Percentiles rank a stretch among this genome's conserved stretches.
Evolutionary conservation across 1,140 invertebrate genomes (phyloP).

Genomic region (Ceratitis capitata): DNA sequence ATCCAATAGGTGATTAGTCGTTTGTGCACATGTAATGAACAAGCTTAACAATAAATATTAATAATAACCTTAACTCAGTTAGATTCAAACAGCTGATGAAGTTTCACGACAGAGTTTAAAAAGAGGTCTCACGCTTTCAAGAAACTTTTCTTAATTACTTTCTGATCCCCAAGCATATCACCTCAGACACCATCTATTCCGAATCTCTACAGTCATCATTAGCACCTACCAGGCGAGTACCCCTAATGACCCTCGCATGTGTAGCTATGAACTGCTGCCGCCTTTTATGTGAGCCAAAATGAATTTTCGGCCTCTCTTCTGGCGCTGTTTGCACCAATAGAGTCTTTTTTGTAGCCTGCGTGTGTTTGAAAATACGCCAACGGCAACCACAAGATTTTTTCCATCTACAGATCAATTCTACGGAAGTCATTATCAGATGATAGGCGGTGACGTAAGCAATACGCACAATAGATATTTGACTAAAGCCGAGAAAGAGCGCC

Average conservation of each 20-base stretch:
- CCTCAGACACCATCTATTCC: too few relatives aligned
- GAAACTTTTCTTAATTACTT: too few relatives aligned
- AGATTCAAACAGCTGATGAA: too few relatives aligned
- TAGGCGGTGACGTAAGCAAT: background rate
- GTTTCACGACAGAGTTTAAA: too few relatives aligned
- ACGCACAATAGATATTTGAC: background rate
- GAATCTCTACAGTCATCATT: too few relatives aligned
- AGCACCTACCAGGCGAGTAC: too few relatives aligned
- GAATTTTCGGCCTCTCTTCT: background rate
- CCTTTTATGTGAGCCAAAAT: background rate
- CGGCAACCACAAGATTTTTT: background rate
- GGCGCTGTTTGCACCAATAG: background rate
- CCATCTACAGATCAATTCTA: background rate
- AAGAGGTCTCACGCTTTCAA: too few relatives aligned
- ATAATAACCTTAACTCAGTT: too few relatives aligned
- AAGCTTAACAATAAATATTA: too few relatives aligned
- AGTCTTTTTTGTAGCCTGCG: background rate
- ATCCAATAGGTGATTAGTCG: too few relatives aligned
- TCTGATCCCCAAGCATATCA: too few relatives aligned
- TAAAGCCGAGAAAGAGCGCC: slow-evolving; percentile 53
- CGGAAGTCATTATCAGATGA: background rate
- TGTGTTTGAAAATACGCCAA: background rate
- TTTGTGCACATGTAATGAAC: too few relatives aligned
- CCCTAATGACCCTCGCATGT: background rate
- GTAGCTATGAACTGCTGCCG: background rate